These are phyloP conservation scores for Cyprinodon variegatus DNA, from an alignment of 2,113 vertebrate species.

Conservation along the genomic window DNA sequence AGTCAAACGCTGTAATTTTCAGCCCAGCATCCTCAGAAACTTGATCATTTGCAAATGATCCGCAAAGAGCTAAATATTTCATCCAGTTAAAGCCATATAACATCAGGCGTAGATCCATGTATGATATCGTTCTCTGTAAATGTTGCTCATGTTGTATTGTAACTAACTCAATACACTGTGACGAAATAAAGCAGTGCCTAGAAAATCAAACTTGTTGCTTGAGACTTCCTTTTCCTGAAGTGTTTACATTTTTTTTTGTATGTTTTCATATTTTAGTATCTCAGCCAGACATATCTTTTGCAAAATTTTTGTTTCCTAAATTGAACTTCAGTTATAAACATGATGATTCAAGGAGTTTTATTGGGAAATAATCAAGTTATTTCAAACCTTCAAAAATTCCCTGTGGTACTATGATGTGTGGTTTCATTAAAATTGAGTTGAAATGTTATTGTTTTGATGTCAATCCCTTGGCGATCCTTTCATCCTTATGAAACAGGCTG, in stretches of 20 bases:
- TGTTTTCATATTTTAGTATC: background rate
- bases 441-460: no score
- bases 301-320: background rate
- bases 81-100: conserved; percentile 48
- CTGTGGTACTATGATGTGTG: no score
- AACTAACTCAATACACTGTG: conserved; percentile 69
- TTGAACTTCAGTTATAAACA: background rate
- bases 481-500: no score
- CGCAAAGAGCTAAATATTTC: conserved; percentile 24
- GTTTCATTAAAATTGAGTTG: no score
- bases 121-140: conserved; percentile 43
- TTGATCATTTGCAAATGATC: conserved; percentile 1
- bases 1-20: conserved; percentile 42
- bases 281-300: no score
- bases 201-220: conserved; percentile 18
- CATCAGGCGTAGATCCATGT: conserved; percentile 16
- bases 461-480: no score
- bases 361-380: no score
- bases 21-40: conserved; percentile 32
- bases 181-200: conserved; percentile 76
- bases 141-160: conserved; percentile 62
- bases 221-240: background rate
- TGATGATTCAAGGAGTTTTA: background rate
- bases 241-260: background rate
- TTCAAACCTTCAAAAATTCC: no score